Evolutionary conservation across 1,140 invertebrate species (phyloP).

Genomic region (Trichonephila clavata): DNA sequence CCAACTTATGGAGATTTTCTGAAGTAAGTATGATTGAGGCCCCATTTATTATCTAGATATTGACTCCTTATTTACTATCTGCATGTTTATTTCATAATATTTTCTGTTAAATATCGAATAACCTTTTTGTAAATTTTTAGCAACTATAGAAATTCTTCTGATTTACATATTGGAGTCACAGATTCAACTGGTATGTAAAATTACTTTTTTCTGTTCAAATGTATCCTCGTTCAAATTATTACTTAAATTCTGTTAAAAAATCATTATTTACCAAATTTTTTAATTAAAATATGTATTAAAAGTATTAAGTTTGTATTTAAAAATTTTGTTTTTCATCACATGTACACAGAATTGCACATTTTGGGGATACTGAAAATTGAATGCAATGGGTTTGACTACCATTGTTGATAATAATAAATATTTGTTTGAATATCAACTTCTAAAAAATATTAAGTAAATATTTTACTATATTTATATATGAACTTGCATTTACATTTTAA

Average conservation of each 20-base stretch:
- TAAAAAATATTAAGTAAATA: too few species aligned
- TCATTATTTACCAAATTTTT: too few species aligned
- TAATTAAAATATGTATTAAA: too few species aligned
- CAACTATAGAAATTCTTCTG: constrained; percentile 88
- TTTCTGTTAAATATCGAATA: not conserved
- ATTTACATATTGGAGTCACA: constrained; percentile 91
- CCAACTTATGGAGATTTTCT: constrained; percentile 90
- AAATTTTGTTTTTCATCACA: too few species aligned
- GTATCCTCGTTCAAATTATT: not conserved
- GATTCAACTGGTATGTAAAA: constrained; percentile 84
- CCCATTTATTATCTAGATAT: not conserved
- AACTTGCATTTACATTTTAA: too few species aligned
- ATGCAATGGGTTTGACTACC: too few species aligned
- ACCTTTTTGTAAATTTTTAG: constrained; percentile 82
- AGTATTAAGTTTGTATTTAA: too few species aligned
- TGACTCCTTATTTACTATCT: not conserved
- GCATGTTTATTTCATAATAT: not conserved
- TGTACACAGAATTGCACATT: not conserved
- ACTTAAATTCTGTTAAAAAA: too few species aligned
- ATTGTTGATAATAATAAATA: not conserved
- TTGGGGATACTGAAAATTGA: not conserved
- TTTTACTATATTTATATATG: too few species aligned
- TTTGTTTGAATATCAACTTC: not conserved
- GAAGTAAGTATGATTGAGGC: constrained; percentile 84
- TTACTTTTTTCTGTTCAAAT: not conserved